Evolutionary conservation across 2,888 invertebrate species (phyloP).

Genomic region (Tolmerus cingulatus): DNA sequence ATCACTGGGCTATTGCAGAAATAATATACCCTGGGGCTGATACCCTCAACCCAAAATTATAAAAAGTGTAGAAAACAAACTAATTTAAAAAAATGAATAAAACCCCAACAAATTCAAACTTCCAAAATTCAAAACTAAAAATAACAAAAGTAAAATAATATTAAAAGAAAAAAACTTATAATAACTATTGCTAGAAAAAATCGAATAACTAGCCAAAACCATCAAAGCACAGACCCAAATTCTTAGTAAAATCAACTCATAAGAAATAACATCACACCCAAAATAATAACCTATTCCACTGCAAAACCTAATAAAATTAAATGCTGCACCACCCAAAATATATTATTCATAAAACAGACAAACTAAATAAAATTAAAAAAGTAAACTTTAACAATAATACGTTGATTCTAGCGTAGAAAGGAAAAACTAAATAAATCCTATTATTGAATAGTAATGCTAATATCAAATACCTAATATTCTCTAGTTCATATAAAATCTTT

Average conservation of each 20-base stretch:
- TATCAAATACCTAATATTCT: too few relatives aligned
- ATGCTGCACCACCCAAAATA: constrained; percentile 67
- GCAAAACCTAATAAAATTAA: constrained; percentile 65
- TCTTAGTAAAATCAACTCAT: constrained; percentile 66
- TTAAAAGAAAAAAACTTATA: constrained; percentile 66
- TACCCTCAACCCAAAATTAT: constrained; percentile 75
- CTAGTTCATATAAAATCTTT: too few relatives aligned
- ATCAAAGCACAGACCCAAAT: constrained; percentile 71
- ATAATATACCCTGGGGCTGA: too few relatives aligned
- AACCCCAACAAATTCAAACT: constrained; percentile 70
- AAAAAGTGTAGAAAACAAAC: constrained; percentile 72
- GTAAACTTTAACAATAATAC: constrained; percentile 68
- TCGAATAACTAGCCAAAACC: constrained; percentile 66
- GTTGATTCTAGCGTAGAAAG: too few relatives aligned
- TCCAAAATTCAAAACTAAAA: constrained; percentile 69
- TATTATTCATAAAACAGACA: constrained; percentile 65
- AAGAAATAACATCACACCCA: constrained; percentile 67
- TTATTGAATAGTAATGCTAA: too few relatives aligned
- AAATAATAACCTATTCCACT: constrained; percentile 63
- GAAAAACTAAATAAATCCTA: too few relatives aligned
- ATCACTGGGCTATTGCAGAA: too few relatives aligned
- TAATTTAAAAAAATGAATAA: constrained; percentile 76
- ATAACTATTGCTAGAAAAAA: constrained; percentile 65
- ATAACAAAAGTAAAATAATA: constrained; percentile 66
- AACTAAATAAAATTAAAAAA: constrained; percentile 65